Conservation (phyloP, 2,113 vertebrate species). For the Limanda limanda region DNA sequence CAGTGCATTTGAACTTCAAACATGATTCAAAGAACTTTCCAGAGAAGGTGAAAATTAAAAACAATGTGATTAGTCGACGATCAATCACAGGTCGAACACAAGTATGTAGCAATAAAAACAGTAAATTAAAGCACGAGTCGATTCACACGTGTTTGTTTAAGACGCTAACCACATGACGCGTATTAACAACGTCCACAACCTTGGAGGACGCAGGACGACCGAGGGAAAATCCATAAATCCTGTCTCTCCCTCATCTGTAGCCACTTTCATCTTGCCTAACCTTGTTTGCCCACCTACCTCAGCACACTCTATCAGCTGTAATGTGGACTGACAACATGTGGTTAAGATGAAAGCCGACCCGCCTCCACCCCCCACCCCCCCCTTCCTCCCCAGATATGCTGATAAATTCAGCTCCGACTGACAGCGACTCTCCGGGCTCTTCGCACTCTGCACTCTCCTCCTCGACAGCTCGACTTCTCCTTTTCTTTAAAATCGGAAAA, state of each 20-base stretch:
- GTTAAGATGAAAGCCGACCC: conserved; percentile 73
- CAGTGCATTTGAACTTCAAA: neutral
- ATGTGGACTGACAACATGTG: conserved; percentile 66
- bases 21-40: conserved; percentile 14
- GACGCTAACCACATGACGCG: conserved; percentile 1
- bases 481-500: neutral
- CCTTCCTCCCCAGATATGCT: conserved; percentile 38
- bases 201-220: conserved; percentile 20
- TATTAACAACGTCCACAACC: conserved; percentile 3
- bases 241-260: conserved; percentile 37
- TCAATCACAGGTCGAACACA: conserved; percentile 12
- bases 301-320: conserved; percentile 64
- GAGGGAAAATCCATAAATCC: conserved; percentile 50
- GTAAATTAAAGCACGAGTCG: conserved; percentile 5
- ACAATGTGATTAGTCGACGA: conserved; percentile 31
- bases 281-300: conserved; percentile 58
- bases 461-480: conserved; percentile 29
- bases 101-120: neutral
- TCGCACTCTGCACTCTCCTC: conserved; percentile 39
- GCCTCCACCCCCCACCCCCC: conserved; percentile 1
- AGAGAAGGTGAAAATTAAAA: neutral
- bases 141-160: neutral
- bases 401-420: conserved; percentile 73
- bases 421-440: conserved; percentile 61
- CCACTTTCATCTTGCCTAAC: conserved; percentile 63